phyloP scores from a whole-genome alignment of 1,140 invertebrate genomes.

The Cyrtorhinus lividipennis region DNA sequence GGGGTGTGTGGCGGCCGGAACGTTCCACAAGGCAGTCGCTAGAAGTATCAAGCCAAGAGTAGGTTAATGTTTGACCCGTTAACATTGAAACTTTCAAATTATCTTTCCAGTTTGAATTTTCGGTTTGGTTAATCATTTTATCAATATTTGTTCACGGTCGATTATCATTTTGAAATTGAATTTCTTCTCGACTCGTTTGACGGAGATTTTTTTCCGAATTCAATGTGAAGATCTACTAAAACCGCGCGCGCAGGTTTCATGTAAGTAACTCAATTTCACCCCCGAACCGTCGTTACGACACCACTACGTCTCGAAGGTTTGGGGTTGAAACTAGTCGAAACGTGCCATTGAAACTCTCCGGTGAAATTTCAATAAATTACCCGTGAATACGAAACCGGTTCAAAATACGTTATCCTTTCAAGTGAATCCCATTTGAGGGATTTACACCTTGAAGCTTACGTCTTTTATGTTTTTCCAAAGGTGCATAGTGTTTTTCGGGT shows the following conservation, averaged over 20 bases:
- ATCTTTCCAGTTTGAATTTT: background rate
- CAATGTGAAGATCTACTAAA: background rate
- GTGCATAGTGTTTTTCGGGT: slow-evolving; percentile 4
- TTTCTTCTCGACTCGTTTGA: background rate
- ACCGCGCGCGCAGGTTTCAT: background rate
- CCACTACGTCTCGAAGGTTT: too few relatives aligned
- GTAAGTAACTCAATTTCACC: background rate
- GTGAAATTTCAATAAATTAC: background rate
- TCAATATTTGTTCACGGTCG: background rate
- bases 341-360: background rate
- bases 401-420: background rate
- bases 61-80: background rate
- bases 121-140: background rate
- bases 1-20: background rate
- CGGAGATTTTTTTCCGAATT: background rate
- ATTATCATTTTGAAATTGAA: background rate
- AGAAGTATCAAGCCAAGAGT: background rate
- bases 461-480: background rate
- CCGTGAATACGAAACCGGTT: background rate
- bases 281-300: background rate
- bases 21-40: background rate
- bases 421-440: background rate
- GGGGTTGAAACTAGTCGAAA: background rate
- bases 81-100: background rate
- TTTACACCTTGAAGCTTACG: background rate